Percentiles rank a stretch among this genome's conserved stretches.
These are phyloP conservation scores for Silurus lanzhouensis DNA, from an alignment of 2,797 vertebrate species.

Conservation along the genomic window DNA sequence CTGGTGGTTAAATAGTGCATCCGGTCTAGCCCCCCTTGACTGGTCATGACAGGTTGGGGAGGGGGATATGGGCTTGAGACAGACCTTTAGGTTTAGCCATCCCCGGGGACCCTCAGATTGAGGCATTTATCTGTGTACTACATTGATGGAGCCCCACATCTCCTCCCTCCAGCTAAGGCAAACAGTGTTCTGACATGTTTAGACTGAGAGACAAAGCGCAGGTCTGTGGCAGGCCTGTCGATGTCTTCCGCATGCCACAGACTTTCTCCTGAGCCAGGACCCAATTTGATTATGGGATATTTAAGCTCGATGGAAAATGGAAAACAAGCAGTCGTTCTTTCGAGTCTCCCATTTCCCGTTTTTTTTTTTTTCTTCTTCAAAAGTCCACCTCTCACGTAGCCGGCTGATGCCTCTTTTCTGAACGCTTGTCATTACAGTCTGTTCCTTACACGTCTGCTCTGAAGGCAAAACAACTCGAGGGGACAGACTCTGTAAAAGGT, in stretches of 20 bases:
- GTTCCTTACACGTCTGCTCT: constrained; percentile 10
- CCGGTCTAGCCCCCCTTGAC: constrained; percentile 29
- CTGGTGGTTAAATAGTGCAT: constrained; percentile 20
- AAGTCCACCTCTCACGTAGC: constrained; percentile 34
- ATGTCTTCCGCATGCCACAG: constrained; percentile 63
- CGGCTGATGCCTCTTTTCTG: constrained; percentile 9
- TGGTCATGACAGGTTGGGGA: constrained; percentile 49
- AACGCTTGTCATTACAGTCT: constrained; percentile 58
- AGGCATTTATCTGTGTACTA: constrained; percentile 76
- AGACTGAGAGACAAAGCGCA: constrained; percentile 78
- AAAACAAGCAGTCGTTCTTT: constrained; percentile 60
- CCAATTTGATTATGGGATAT: constrained; percentile 76
- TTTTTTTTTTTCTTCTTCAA: constrained; percentile 14
- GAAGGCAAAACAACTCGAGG: constrained; percentile 27
- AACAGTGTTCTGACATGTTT: constrained; percentile 76
- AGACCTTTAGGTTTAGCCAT: constrained; percentile 39
- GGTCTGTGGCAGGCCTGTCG: constrained; percentile 63
- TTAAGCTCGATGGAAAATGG: constrained; percentile 80
- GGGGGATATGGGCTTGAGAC: constrained; percentile 44
- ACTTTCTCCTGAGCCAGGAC: constrained; percentile 66
- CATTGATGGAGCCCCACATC: constrained; percentile 66
- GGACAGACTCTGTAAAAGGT: constrained; percentile 59
- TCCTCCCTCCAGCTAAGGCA: constrained; percentile 70
- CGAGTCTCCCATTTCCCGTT: constrained; percentile 50
- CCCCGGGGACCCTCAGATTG: constrained; percentile 67